Evolutionary conservation across 37 sponge, comb jelly and placozoan genomes (phyloP).

Genomic region (Agelas oroides): DNA sequence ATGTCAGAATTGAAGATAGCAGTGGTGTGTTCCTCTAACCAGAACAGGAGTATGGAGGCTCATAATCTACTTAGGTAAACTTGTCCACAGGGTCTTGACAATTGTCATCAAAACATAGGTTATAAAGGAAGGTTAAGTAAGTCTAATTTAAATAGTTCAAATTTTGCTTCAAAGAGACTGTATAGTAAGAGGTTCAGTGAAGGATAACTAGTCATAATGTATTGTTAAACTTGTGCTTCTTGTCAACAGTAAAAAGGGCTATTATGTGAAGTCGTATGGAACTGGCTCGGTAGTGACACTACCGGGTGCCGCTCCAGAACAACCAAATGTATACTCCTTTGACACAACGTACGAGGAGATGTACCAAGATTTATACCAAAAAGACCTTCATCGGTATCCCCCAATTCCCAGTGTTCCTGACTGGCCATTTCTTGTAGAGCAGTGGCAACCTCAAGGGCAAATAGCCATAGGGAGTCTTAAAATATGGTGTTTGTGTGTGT

Average conservation of each 20-base stretch:
- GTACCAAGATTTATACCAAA: constrained; percentile 82
- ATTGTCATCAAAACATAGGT: too few species aligned
- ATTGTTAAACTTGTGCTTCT: too few species aligned
- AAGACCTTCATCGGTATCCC: constrained; percentile 88
- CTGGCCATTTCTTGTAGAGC: too few species aligned
- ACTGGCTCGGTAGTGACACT: constrained; percentile 91
- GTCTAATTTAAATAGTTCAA: too few species aligned
- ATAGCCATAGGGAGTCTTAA: too few species aligned
- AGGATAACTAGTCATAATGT: not conserved
- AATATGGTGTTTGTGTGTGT: too few species aligned
- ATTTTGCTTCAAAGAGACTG: too few species aligned
- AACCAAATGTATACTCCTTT: constrained; percentile 92
- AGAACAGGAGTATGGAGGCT: constrained; percentile 99
- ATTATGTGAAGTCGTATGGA: constrained; percentile 91
- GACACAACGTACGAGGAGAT: constrained; percentile 91
- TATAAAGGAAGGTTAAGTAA: too few species aligned
- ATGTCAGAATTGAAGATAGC: constrained; percentile 68
- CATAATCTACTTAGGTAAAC: constrained; percentile 91
- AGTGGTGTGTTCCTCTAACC: constrained; percentile 98
- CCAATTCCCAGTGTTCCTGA: not conserved
- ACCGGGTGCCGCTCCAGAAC: constrained; percentile 82
- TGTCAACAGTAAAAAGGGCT: constrained; percentile 89
- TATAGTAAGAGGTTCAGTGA: too few species aligned
- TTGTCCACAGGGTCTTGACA: too few species aligned
- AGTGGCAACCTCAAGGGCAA: too few species aligned